phyloP scores from a whole-genome alignment of 2,888 invertebrate species.

The Ochlodes sylvanus region DNA sequence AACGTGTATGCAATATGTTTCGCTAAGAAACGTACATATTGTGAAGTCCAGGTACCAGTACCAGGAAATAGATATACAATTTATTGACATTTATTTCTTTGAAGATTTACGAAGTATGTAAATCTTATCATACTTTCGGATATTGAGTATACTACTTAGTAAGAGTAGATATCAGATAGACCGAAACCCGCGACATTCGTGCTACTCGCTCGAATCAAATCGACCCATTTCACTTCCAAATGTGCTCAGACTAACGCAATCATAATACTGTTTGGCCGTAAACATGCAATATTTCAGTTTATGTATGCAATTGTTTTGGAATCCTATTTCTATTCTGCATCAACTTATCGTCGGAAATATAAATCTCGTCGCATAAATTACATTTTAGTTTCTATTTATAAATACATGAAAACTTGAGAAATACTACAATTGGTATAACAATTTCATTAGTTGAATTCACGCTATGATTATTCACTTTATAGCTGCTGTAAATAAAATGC shows the following conservation, averaged over 20 bases:
- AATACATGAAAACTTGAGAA: too few relatives aligned
- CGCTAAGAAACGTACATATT: background rate
- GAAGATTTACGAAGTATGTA: background rate
- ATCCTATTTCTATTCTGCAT: slow-evolving; percentile 19
- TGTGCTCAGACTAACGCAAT: slow-evolving; percentile 35
- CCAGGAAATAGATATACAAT: background rate
- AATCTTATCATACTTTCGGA: background rate
- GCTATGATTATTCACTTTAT: too few relatives aligned
- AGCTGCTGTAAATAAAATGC: too few relatives aligned
- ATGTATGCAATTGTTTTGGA: slow-evolving; percentile 32
- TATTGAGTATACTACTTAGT: slow-evolving; percentile 14
- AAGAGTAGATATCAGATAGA: slow-evolving; percentile 24
- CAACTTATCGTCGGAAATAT: background rate
- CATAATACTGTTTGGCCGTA: slow-evolving; percentile 23
- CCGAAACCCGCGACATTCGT: slow-evolving; percentile 34
- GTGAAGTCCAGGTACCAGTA: background rate
- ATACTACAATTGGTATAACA: too few relatives aligned
- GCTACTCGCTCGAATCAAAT: slow-evolving; percentile 33
- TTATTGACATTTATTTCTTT: background rate
- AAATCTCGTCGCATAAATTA: too few relatives aligned
- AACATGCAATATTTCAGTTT: slow-evolving; percentile 39
- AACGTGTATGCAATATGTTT: background rate
- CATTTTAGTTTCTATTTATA: too few relatives aligned
- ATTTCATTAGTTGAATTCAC: too few relatives aligned
- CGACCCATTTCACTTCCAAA: slow-evolving; percentile 38